phyloP scores from a whole-genome alignment of 2,113 vertebrate genomes.

The Himantopus leucocephalus region DNA sequence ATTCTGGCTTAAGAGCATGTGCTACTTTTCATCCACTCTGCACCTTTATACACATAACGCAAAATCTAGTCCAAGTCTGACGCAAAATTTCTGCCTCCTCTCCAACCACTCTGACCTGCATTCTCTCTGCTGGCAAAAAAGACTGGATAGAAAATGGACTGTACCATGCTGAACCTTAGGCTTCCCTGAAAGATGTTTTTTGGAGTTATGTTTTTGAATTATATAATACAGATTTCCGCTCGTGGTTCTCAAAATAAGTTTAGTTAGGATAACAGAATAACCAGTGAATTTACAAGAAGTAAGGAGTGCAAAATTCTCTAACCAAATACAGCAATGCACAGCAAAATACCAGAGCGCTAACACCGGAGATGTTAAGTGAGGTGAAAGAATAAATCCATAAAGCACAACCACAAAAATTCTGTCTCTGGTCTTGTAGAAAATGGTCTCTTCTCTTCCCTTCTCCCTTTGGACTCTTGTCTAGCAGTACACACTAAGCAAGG shows the following conservation, averaged over 20 bases:
- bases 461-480: background rate
- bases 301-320: background rate
- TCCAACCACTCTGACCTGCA: background rate
- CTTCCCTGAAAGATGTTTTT: background rate
- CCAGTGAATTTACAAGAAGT: background rate
- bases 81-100: background rate
- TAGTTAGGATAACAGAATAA: background rate
- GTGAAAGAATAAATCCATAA: background rate
- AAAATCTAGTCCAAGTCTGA: background rate
- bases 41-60: background rate
- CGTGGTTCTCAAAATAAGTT: background rate
- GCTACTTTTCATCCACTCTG: background rate
- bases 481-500: background rate
- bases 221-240: background rate
- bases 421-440: background rate
- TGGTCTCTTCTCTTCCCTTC: background rate
- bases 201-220: background rate
- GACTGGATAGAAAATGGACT: background rate
- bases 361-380: background rate
- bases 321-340: background rate
- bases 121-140: background rate
- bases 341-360: background rate
- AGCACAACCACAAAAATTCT: background rate
- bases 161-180: too few species aligned
- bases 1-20: background rate